Base-by-base conservation (phyloP, 2,113 vertebrate species). In the Rhegmatorhina hoffmannsi region DNA sequence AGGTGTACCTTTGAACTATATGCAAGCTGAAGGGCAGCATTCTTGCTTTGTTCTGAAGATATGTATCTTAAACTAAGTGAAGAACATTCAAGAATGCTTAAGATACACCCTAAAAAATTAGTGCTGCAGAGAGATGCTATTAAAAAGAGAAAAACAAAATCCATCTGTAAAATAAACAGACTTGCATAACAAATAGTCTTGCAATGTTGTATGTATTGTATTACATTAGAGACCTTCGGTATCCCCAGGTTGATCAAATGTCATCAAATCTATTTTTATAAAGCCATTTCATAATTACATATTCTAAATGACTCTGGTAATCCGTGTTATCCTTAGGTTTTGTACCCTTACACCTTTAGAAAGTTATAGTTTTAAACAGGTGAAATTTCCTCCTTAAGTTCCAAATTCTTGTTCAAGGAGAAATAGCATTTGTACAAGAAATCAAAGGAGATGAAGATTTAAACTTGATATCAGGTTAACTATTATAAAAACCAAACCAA, bases 301-400 rank as follows among this genome's bases (percentile, higher is more conserved):
- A 72, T 26, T 91, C 70, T 88, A 82, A 95, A 73, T 38, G 68
- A 95, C 87, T 59, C 73, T 53, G 10, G 68, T 34, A 82, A 90
- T 0, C 12, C 17, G 20, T 16, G 2, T 40, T 87, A 34, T 23
- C 10, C 50, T 47, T 59, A 29, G 34, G 8, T 56, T 66, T 84
- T 82, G 47, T 81, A 31, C 70, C 23, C 25, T 96, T 63, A 43
- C n/a, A n/a, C 34, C 10, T 69, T 77, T 46, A 34, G 10, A 56
- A 84, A 67, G 6, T 11, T 56, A 64, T 26, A 88, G 12, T 28
- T 53, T 85, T 69, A 47, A 77, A 69, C 2, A 1, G 10, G 76
- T 29, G 18, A 70, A 70, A 28, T 81, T 93, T 92, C 69, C 33
- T 83, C 34, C 15, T 43, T 56, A 76, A 85, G 9, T 67, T 66